A percentile compares a stretch with the other conserved stretches of the same genome.
phyloP scores from a whole-genome alignment of 2,888 invertebrate species.

The Cantharis rustica region DNA sequence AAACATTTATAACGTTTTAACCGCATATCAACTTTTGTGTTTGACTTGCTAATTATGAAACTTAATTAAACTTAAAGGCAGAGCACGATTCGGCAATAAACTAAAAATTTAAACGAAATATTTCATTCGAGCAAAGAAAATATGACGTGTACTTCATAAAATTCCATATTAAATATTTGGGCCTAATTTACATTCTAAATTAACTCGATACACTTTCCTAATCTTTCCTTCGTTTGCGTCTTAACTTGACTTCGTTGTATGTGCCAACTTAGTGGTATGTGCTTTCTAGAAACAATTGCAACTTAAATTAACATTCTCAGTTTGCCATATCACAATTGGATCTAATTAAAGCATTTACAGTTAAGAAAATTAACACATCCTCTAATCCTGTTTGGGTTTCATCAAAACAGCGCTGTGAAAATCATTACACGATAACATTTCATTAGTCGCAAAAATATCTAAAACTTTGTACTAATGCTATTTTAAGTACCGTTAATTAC shows the following conservation, averaged over 20 bases:
- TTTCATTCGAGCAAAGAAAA: slow-evolving; percentile 15
- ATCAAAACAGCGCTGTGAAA: neutral
- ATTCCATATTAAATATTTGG: neutral
- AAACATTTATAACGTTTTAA: slow-evolving; percentile 12
- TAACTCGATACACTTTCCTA: neutral
- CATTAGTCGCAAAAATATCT: neutral
- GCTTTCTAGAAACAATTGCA: neutral
- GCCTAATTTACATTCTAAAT: neutral
- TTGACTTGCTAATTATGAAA: slow-evolving; percentile 19
- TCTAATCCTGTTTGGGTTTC: neutral
- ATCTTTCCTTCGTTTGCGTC: neutral
- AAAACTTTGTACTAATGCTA: too few relatives aligned
- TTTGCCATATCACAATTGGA: neutral
- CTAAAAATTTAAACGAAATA: slow-evolving; percentile 19
- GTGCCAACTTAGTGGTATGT: neutral
- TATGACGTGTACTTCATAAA: neutral
- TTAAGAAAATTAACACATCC: neutral
- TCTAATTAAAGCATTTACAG: neutral
- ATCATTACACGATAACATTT: neutral
- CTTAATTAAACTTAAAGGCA: slow-evolving; percentile 19
- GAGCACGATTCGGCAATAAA: slow-evolving; percentile 9
- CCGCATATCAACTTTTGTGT: neutral
- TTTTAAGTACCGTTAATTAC: too few relatives aligned
- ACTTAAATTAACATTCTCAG: neutral
- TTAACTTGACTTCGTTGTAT: neutral